phyloP scores from a whole-genome alignment of 1,140 invertebrate species.

The Apis laboriosa region DNA sequence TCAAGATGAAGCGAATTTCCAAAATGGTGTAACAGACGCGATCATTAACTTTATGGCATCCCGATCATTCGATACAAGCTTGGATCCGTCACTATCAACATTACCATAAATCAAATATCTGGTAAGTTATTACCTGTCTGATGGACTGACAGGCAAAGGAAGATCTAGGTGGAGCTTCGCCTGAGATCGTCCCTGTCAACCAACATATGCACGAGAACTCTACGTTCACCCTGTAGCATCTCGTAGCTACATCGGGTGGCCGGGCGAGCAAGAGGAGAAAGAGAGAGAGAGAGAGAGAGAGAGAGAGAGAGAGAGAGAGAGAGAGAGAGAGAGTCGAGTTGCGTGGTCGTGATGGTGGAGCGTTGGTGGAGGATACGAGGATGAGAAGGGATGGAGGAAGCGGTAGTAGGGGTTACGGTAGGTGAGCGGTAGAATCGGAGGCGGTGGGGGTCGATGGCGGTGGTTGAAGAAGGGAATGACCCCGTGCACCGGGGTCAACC shows the following conservation, averaged over 20 bases:
- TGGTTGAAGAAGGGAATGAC: conserved; percentile 74
- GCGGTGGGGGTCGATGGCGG: conserved; percentile 51
- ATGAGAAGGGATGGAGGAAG: conserved; percentile 11
- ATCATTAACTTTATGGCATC: conserved; percentile 8
- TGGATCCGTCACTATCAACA: conserved; percentile 17
- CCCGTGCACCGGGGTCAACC: conserved; percentile 74
- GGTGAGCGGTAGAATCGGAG: conserved; percentile 30
- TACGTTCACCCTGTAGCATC: conserved; percentile 65
- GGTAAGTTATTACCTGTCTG: conserved; percentile 45
- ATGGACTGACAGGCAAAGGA: conserved; percentile 39
- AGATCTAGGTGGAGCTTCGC: conserved; percentile 32
- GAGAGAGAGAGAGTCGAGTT: conserved; percentile 30
- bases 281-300: too few relatives aligned
- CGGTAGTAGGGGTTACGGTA: conserved; percentile 39
- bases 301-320: too few relatives aligned
- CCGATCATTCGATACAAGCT: conserved; percentile 18
- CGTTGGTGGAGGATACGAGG: conserved; percentile 46
- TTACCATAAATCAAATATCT: conserved; percentile 41
- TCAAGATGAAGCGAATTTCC: neutral
- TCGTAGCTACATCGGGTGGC: conserved; percentile 62
- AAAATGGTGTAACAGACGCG: neutral
- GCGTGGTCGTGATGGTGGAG: conserved; percentile 55
- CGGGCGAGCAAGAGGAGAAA: conserved; percentile 25
- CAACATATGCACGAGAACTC: conserved; percentile 56
- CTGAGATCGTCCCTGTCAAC: conserved; percentile 13